phyloP scores from a whole-genome alignment of 2,888 invertebrate genomes.

The Drosophila rubida region DNA sequence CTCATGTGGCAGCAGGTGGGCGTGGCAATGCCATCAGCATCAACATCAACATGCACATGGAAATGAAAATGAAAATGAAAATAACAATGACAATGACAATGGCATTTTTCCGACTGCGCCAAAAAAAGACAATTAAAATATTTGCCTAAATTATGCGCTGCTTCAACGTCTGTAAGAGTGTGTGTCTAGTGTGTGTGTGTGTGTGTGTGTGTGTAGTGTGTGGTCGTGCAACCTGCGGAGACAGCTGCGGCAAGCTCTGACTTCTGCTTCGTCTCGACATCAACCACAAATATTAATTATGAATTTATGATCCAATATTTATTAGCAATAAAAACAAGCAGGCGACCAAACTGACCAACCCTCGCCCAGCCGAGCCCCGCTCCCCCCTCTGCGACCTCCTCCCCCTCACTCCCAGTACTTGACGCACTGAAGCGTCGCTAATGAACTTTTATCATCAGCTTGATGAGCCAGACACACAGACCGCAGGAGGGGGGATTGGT shows the following conservation, averaged over 20 bases:
- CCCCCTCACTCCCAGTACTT: constrained; percentile 19
- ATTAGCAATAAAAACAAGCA: constrained; percentile 73
- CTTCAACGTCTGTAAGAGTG: background rate
- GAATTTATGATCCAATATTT: constrained; percentile 76
- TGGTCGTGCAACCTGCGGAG: constrained; percentile 6
- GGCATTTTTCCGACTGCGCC: constrained; percentile 30
- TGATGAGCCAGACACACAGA: constrained; percentile 32
- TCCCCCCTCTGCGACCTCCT: background rate
- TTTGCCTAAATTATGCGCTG: constrained; percentile 65
- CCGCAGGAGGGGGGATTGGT: background rate
- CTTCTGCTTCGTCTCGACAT: background rate
- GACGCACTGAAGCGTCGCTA: constrained; percentile 69
- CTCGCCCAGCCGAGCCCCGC: background rate
- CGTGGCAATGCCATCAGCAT: constrained; percentile 17
- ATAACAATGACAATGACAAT: constrained; percentile 28
- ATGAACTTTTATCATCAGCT: constrained; percentile 72
- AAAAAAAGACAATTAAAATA: constrained; percentile 72
- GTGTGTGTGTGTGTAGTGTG: constrained; percentile 6
- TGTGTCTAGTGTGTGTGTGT: background rate
- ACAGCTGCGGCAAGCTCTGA: constrained; percentile 12
- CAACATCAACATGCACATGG: background rate
- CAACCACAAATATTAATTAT: constrained; percentile 71
- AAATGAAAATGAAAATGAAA: background rate
- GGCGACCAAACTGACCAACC: constrained; percentile 52
- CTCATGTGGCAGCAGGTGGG: constrained; percentile 26